Evolutionary conservation across 1,140 invertebrate genomes (phyloP).

Genomic region (Drosophila lini): DNA sequence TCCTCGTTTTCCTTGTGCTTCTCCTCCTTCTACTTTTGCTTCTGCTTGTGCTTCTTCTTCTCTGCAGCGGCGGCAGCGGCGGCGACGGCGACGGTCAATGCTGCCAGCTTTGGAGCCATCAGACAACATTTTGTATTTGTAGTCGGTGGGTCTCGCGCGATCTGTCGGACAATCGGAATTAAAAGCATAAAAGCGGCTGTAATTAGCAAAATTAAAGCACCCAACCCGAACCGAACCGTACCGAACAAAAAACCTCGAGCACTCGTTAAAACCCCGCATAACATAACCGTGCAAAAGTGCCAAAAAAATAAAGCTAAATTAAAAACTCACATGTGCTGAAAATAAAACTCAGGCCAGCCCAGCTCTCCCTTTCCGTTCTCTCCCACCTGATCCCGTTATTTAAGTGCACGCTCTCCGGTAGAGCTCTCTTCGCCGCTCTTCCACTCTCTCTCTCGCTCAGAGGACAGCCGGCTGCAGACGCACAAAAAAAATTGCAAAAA

Average conservation of each 20-base stretch:
- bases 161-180: constrained; percentile 62
- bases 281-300: constrained; percentile 38
- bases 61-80: constrained; percentile 54
- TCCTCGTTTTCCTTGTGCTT: constrained; percentile 17
- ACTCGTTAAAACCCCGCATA: constrained; percentile 31
- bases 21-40: constrained; percentile 43
- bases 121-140: constrained; percentile 83
- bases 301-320: constrained; percentile 28
- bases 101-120: constrained; percentile 79
- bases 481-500: constrained; percentile 54
- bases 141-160: constrained; percentile 80
- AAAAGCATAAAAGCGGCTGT: constrained; percentile 20
- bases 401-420: constrained; percentile 38
- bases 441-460: constrained; percentile 18
- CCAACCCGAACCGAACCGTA: neutral
- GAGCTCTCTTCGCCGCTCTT: constrained; percentile 5
- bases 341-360: constrained; percentile 50
- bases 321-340: constrained; percentile 53
- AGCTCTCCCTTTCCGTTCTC: constrained; percentile 21
- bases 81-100: constrained; percentile 72
- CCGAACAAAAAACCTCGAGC: constrained; percentile 7
- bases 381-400: constrained; percentile 50
- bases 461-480: constrained; percentile 58
- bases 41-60: constrained; percentile 65
- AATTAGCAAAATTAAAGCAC: constrained; percentile 20